These are phyloP conservation scores for Neoascia interrupta DNA, from an alignment of 2,888 invertebrate genomes.

Conservation along the genomic window DNA sequence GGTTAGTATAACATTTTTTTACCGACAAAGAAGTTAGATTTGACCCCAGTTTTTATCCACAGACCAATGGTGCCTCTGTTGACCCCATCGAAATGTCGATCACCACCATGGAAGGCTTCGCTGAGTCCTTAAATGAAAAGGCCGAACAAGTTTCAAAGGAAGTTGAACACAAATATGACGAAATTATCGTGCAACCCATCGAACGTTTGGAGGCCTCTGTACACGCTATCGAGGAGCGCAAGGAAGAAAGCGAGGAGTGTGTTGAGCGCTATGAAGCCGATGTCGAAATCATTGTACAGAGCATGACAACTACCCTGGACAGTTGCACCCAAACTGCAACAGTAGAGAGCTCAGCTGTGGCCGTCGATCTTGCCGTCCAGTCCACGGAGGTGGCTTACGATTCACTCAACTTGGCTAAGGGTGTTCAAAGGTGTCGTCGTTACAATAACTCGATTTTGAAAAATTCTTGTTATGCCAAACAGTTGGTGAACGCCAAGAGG, in stretches of 20 bases:
- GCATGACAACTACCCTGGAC: not conserved
- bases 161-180: conserved; percentile 72
- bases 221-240: conserved; percentile 71
- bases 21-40: not conserved
- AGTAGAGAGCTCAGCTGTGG: not conserved
- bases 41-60: not conserved
- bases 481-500: not conserved
- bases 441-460: not conserved
- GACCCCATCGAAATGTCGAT: not conserved
- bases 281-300: not conserved
- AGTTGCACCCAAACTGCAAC: not conserved
- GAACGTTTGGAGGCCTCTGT: conserved; percentile 72
- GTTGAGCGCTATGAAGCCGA: not conserved
- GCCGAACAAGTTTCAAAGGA: conserved; percentile 58
- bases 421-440: conserved; percentile 1
- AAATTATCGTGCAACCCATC: conserved; percentile 72
- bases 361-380: not conserved
- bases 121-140: not conserved
- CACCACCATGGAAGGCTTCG: conserved; percentile 3
- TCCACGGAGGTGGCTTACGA: not conserved
- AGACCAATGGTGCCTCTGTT: not conserved
- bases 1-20: not conserved
- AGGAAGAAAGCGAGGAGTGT: conserved; percentile 60
- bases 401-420: not conserved
- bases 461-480: conserved; percentile 1